A percentile compares a stretch with the other conserved stretches of the same genome.
Evolutionary conservation across 2,797 vertebrate genomes (phyloP).

Genomic region (Synaphobranchus kaupii): DNA sequence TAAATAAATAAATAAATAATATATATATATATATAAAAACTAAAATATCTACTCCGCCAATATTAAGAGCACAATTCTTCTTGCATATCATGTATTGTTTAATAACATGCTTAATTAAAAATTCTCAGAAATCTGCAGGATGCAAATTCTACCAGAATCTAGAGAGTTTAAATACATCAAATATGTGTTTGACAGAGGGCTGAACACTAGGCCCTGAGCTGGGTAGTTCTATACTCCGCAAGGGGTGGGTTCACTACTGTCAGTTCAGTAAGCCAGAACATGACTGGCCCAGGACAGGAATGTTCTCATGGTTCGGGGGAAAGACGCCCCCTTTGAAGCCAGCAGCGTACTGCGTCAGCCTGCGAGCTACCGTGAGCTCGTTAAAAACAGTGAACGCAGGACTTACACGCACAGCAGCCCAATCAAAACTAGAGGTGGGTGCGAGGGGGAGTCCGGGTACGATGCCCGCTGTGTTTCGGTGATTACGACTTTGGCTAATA

Average conservation of each 20-base stretch:
- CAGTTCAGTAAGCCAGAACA: not conserved
- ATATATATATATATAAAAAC: too few species aligned
- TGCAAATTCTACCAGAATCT: too few species aligned
- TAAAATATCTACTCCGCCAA: too few species aligned
- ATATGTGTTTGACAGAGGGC: not conserved
- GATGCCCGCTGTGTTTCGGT: too few species aligned
- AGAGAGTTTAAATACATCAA: too few species aligned
- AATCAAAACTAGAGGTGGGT: not conserved
- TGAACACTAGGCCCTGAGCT: not conserved
- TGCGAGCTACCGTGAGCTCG: not conserved
- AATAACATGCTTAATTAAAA: too few species aligned
- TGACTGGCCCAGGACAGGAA: not conserved
- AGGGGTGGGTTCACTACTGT: not conserved
- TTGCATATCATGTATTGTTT: too few species aligned
- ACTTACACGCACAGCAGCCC: not conserved
- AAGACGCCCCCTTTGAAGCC: not conserved
- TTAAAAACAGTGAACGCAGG: conserved; percentile 10
- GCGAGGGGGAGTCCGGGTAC: not conserved
- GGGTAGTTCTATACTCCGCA: not conserved
- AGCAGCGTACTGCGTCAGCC: not conserved
- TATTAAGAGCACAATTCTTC: too few species aligned
- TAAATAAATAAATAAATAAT: too few species aligned
- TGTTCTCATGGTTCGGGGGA: conserved; percentile 5
- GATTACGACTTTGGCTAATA: too few species aligned
- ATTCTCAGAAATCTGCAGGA: too few species aligned